Evolutionary conservation across 2,888 invertebrate species (phyloP).

Genomic region (Leptopilina myrica): DNA sequence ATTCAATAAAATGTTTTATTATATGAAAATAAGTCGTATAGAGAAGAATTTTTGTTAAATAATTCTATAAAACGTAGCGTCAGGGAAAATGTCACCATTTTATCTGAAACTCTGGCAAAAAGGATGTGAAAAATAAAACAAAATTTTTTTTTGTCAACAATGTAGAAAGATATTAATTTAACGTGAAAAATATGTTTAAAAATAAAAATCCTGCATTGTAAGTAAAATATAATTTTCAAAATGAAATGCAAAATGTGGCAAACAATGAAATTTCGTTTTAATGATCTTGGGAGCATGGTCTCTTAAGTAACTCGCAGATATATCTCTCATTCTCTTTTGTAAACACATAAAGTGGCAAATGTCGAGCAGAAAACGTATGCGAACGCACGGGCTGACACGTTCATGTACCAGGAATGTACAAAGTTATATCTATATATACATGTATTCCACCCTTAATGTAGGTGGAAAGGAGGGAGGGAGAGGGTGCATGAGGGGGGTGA

Average conservation of each 20-base stretch:
- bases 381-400: slow-evolving; percentile 42
- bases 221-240: not conserved
- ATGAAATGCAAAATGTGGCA: not conserved
- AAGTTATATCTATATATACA: slow-evolving; percentile 39
- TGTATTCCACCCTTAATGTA: slow-evolving; percentile 24
- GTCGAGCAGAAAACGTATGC: slow-evolving; percentile 26
- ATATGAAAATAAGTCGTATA: too few relatives aligned
- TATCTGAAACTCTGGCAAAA: too few relatives aligned
- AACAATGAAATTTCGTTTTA: not conserved
- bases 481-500: slow-evolving; percentile 50
- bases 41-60: too few relatives aligned
- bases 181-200: too few relatives aligned
- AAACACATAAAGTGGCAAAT: slow-evolving; percentile 34
- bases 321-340: slow-evolving; percentile 15
- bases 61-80: too few relatives aligned
- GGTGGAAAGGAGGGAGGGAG: slow-evolving; percentile 26
- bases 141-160: too few relatives aligned
- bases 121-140: too few relatives aligned
- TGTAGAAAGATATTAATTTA: too few relatives aligned
- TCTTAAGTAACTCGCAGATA: not conserved
- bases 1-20: too few relatives aligned
- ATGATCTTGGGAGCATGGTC: not conserved
- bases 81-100: too few relatives aligned
- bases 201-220: too few relatives aligned
- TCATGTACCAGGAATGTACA: slow-evolving; percentile 25